A percentile compares a stretch with the other conserved stretches of the same genome.
These are phyloP conservation scores for Bombus breviceps DNA, from an alignment of 1,140 invertebrate genomes.

Conservation along the genomic window DNA sequence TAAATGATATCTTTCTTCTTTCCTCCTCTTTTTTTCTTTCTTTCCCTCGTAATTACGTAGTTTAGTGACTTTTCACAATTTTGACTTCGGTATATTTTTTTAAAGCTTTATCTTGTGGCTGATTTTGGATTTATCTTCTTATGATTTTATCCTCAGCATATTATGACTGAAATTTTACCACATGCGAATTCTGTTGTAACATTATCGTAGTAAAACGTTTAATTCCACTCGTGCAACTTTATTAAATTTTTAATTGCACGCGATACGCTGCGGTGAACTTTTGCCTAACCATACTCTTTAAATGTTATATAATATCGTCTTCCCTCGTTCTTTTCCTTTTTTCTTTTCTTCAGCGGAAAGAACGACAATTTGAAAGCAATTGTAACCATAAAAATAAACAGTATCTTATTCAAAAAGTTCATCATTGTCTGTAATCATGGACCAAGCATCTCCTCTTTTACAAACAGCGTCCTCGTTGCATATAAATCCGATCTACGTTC, in stretches of 20 bases:
- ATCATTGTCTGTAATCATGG: not conserved
- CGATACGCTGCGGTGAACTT: too few relatives aligned
- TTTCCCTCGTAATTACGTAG: not conserved
- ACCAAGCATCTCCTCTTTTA: too few relatives aligned
- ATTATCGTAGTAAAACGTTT: too few relatives aligned
- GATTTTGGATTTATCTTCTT: not conserved
- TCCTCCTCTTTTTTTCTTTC: too few relatives aligned
- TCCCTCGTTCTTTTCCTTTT: not conserved
- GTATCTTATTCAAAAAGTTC: not conserved
- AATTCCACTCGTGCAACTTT: too few relatives aligned
- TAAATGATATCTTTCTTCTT: not conserved
- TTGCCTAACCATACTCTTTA: too few relatives aligned
- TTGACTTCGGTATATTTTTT: not conserved
- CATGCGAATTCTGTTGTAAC: too few relatives aligned
- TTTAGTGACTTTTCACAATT: not conserved
- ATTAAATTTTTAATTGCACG: too few relatives aligned
- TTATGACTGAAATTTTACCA: too few relatives aligned
- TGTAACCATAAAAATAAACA: not conserved
- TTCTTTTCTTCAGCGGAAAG: not conserved
- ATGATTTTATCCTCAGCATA: too few relatives aligned
- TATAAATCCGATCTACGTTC: not conserved
- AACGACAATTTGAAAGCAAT: not conserved
- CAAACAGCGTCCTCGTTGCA: not conserved
- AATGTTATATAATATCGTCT: too few relatives aligned
- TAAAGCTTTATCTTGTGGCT: too few relatives aligned